These are phyloP conservation scores for Parambassis ranga DNA, from an alignment of 2,797 vertebrate genomes.

Conservation along the genomic window DNA sequence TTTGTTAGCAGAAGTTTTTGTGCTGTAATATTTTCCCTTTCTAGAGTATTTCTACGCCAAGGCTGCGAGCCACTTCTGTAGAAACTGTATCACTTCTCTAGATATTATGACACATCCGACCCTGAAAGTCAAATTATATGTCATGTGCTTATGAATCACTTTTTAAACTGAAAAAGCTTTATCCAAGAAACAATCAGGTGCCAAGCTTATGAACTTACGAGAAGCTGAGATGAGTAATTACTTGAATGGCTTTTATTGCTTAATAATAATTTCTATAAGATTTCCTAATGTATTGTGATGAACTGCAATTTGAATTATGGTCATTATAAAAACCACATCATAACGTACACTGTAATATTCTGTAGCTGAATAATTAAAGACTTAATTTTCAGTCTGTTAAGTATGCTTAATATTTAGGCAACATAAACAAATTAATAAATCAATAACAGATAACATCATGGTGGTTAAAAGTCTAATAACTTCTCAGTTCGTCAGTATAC, in stretches of 20 bases:
- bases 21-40: constrained; percentile 37
- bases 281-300: neutral
- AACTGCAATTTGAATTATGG: constrained; percentile 1
- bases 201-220: constrained; percentile 3
- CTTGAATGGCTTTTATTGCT: constrained; percentile 2
- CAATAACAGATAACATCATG: neutral
- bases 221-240: neutral
- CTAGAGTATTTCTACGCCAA: constrained; percentile 14
- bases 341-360: neutral
- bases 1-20: constrained; percentile 38
- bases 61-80: constrained; percentile 32
- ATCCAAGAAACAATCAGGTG: constrained; percentile 6
- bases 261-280: constrained; percentile 13
- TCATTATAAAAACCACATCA: neutral
- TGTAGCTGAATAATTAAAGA: constrained; percentile 8
- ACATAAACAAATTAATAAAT: constrained; percentile 9
- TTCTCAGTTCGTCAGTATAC: too few relatives aligned
- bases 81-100: constrained; percentile 39
- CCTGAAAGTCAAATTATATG: constrained; percentile 4
- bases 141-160: constrained; percentile 17
- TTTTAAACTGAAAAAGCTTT: neutral
- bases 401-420: neutral
- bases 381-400: constrained; percentile 11
- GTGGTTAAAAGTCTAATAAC: constrained; percentile 1
- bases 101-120: constrained; percentile 22